Percentiles rank a stretch among this genome's conserved stretches.
These are phyloP conservation scores for Drosophila varians DNA, from an alignment of 1,140 invertebrate genomes.

Conservation along the genomic window DNA sequence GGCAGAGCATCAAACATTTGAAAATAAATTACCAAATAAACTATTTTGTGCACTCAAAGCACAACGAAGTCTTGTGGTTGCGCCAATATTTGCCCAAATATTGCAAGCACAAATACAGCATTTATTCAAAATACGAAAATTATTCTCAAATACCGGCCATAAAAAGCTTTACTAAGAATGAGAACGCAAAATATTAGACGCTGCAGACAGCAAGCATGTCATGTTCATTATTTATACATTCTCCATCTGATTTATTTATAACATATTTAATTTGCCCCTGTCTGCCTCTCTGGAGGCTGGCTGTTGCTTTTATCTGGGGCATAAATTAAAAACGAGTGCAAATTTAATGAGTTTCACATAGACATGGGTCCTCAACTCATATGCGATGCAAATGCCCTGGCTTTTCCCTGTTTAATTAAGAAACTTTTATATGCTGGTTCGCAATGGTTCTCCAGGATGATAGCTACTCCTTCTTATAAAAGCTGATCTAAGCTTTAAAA, in stretches of 20 bases:
- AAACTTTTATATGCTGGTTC: slow-evolving; percentile 3
- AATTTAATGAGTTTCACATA: slow-evolving; percentile 37
- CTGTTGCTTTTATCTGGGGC: slow-evolving; percentile 49
- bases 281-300: slow-evolving; percentile 21
- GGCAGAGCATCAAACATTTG: slow-evolving; percentile 42
- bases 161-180: neutral
- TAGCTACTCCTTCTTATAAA: neutral
- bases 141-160: neutral
- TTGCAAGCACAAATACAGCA: slow-evolving; percentile 3
- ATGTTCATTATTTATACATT: slow-evolving; percentile 45
- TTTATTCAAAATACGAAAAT: neutral
- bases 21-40: slow-evolving; percentile 50
- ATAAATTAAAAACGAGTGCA: slow-evolving; percentile 52
- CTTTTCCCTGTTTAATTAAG: slow-evolving; percentile 42
- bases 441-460: neutral
- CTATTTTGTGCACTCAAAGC: slow-evolving; percentile 31
- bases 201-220: slow-evolving; percentile 24
- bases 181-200: neutral
- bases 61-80: slow-evolving; percentile 23
- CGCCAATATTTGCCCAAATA: slow-evolving; percentile 25
- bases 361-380: neutral
- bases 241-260: slow-evolving; percentile 51
- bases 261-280: slow-evolving; percentile 55
- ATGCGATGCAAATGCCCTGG: slow-evolving; percentile 2
- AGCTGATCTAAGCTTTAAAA: neutral